phyloP scores from a whole-genome alignment of 2,113 vertebrate species.

The Bettongia penicillata region DNA sequence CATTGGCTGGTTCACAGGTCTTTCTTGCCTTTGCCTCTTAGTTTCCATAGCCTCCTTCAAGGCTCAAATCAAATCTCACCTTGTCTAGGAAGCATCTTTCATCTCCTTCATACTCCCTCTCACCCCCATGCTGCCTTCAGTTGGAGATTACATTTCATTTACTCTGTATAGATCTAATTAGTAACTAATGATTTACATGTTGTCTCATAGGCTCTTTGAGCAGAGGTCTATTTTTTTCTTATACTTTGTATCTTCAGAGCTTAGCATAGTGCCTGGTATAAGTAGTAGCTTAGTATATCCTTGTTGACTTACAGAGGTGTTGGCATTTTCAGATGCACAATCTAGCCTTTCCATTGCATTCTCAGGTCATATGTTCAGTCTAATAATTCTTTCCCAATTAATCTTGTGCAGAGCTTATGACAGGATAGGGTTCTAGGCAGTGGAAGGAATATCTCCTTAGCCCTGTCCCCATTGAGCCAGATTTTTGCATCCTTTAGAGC shows the following conservation, averaged over 20 bases:
- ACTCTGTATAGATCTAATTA: not conserved
- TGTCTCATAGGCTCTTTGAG: not conserved
- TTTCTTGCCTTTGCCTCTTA: too few species aligned
- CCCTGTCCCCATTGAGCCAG: not conserved
- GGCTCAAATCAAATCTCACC: too few species aligned
- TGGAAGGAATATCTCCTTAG: not conserved
- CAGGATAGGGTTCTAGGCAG: not conserved
- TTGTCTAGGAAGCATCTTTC: not conserved
- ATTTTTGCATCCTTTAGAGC: too few species aligned
- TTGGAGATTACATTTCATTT: not conserved
- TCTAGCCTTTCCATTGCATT: not conserved
- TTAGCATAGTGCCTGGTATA: not conserved
- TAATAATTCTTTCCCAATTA: not conserved
- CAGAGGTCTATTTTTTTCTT: not conserved
- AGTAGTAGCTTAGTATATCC: not conserved
- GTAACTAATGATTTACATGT: not conserved
- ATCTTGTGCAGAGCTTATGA: not conserved
- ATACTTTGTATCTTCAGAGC: not conserved
- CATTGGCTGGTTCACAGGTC: too few species aligned
- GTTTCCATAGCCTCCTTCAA: too few species aligned
- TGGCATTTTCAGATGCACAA: too few species aligned
- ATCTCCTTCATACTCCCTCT: not conserved
- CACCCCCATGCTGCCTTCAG: not conserved
- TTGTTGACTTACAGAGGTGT: not conserved
- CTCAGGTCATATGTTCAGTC: not conserved